Percentiles rank a stretch among this genome's conserved stretches.
Evolutionary conservation across 2,113 vertebrate species (phyloP).

Genomic region (Erythrolamprus reginae): DNA sequence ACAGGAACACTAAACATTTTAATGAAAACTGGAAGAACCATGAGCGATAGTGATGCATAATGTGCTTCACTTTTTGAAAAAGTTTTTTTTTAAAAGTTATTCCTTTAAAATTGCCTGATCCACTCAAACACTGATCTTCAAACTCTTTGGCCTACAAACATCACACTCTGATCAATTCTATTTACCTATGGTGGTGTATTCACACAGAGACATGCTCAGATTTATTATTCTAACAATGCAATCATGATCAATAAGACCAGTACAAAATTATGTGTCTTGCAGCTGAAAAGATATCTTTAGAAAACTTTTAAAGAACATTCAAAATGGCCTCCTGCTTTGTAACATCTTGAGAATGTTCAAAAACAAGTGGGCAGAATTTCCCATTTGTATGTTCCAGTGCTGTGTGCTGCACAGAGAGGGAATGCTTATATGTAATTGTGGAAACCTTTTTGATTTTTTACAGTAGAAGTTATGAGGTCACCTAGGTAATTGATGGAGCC

Average conservation of each 20-base stretch:
- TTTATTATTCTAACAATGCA: background rate
- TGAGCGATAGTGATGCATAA: constrained; percentile 11
- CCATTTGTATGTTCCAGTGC: background rate
- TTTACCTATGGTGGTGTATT: background rate
- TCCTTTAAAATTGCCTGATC: background rate
- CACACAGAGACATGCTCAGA: background rate
- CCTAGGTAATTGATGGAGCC: background rate
- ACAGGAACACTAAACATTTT: constrained; percentile 40
- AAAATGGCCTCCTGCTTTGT: background rate
- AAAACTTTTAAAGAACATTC: background rate
- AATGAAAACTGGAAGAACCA: constrained; percentile 39
- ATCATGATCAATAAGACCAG: background rate
- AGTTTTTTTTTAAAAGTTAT: background rate
- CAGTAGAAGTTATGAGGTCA: background rate
- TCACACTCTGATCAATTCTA: background rate
- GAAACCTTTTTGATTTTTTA: background rate
- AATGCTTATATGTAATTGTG: background rate
- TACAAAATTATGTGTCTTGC: background rate
- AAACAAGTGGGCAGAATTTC: background rate
- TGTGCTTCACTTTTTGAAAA: constrained; percentile 27
- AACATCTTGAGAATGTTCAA: background rate
- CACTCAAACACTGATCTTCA: background rate
- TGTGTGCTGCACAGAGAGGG: background rate
- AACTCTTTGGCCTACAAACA: background rate
- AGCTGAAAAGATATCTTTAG: background rate